Evolutionary conservation across 1,140 invertebrate species (phyloP), one percentile per base, ranked within the genome.

Genomic region (Dendroctonus ponderosae): DNA sequence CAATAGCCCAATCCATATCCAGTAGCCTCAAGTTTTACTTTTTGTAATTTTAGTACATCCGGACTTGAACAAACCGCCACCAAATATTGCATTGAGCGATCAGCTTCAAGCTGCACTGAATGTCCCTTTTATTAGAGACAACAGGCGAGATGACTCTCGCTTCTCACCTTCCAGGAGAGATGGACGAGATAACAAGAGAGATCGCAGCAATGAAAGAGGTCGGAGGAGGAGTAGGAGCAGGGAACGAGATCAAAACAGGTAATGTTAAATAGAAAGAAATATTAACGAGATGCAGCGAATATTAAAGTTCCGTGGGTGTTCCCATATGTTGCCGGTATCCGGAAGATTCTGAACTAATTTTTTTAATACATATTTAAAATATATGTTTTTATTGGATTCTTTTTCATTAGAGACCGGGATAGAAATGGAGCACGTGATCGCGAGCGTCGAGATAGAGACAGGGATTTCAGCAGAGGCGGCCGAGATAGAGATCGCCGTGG

Each of bases 81-180:
- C 44, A 46, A 61, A 50, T 37, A 60, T 61, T 4, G 14, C 65
- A 8, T 57, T 65, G 39, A 75, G 65, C 65, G 40, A 78, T 71
- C 71, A 80, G 74, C 60, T 80, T 73, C 69, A 79, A 74, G 67
- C 78, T 67, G 37, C 74, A 57, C 48, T 77, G 71, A 50, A 54
- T 7, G 50, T 63, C 46, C 67, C 54, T 14, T 52, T 44, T 42
- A 42, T 12, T 15, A 50, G 66, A 62, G 69, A 68, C 8, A 56
- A 48, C 12, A 56, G 51, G 14, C 42, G 51, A 11, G 41, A 62
- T 11, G 58, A 57, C 38, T 12, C 37, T 9, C 12, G 43, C 26
- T 60, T 50, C 40, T 48, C 51, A 9, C 51, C 49, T 11, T 26
- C 26, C 26, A 26, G 26, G 26, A 26, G 26, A 26, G 69, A 51